Conservation (phyloP, 2,113 vertebrate species). For the Zosterops hypoxanthus region DNA sequence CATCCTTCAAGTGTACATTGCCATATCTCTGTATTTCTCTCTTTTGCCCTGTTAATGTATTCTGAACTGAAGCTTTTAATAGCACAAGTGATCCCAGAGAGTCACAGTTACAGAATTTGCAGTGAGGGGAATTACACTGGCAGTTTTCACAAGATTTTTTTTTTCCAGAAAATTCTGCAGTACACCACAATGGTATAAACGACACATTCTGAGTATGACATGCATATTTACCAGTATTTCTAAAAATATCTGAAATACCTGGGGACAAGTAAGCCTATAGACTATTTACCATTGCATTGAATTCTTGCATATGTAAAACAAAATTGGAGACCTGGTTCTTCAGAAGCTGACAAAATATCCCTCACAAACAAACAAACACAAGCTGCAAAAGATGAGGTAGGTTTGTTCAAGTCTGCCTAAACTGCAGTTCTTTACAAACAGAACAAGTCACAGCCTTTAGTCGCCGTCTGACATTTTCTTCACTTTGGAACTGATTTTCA, state of each 20-base stretch:
- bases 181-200: background rate
- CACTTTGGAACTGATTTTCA: background rate
- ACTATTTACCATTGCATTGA: background rate
- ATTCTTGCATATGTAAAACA: background rate
- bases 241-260: background rate
- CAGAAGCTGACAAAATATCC: background rate
- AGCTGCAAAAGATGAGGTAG: background rate
- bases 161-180: background rate
- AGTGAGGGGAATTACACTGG: background rate
- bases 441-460: background rate
- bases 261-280: background rate
- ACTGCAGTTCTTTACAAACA: background rate
- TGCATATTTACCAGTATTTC: background rate
- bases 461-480: background rate
- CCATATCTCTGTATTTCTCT: background rate
- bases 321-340: background rate
- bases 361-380: background rate
- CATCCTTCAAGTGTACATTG: background rate
- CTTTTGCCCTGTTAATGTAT: background rate
- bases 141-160: background rate
- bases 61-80: background rate
- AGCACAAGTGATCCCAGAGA: background rate
- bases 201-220: rapidly evolving
- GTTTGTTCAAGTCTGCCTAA: background rate
- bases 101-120: rapidly evolving